Evolutionary conservation across 2,113 vertebrate species (phyloP), one percentile per base, ranked within the genome.

Genomic region (Crotalus viridis): DNA sequence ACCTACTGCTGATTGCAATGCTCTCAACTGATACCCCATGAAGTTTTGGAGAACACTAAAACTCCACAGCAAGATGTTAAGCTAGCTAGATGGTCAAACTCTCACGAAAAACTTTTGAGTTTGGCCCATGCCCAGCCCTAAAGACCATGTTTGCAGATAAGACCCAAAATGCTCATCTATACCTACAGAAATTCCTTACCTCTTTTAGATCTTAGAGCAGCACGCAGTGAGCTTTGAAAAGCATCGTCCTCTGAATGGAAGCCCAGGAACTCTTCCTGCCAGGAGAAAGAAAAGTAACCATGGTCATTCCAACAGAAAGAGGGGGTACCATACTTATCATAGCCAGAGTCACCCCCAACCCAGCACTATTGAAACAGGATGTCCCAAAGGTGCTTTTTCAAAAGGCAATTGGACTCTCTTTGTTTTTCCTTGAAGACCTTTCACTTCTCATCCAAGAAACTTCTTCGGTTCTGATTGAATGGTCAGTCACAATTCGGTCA

Each of bases 211-310:
- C 98, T 98, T 94, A 98, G 97, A 94, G 98, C 97, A 24, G 97
- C 96, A 86, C 97, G 97, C 92, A 96, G 90, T 39, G 97, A 96
- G 95, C 96, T 97, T 94, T 96, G 97, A 94, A 95, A 95, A 90
- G 96, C 91, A 95, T 97, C 97, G 93, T 97, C 98, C 91, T 98
- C 98, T 94, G 97, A 96, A 95, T 97, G 98, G 98, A 99, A 99
- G 94, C 98, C 99, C 98, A 95, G 97, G 96, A 99, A 99, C 93
- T 98, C 98, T 92, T 98, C 98, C 94, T 98, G 98, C 97, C 98
- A 94, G 95, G 96, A 95, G 94, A 96, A 93, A 94, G 57, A 97
- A 85, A 85, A 24, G 48, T n/a, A 93, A 39, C 6, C 43, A 39
- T 5, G 6, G 74, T 93, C 74, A 92, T 81, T 81, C 33, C 15